Conservation (phyloP, 2,888 invertebrate species). For the Drosophila yooni region DNA sequence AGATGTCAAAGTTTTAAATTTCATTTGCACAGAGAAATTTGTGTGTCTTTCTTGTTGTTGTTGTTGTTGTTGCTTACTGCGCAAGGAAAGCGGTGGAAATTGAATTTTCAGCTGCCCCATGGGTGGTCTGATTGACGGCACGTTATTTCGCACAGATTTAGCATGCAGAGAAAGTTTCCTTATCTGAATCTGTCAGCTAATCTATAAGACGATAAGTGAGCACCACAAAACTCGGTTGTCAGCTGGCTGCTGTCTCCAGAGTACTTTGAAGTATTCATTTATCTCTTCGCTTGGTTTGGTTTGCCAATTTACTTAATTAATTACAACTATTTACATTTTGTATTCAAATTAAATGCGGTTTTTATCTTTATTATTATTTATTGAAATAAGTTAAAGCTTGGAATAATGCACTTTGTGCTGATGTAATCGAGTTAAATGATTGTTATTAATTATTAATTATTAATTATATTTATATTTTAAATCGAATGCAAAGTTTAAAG, state of each 20-base stretch:
- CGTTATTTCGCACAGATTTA: conserved; percentile 3
- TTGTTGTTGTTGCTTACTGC: conserved; percentile 2
- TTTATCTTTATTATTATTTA: not conserved
- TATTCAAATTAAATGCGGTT: not conserved
- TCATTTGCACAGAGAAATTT: conserved; percentile 63
- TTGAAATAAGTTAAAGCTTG: not conserved
- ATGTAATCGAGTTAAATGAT: not conserved
- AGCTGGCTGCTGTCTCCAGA: conserved; percentile 9
- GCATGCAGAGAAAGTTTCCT: conserved; percentile 26
- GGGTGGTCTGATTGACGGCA: conserved; percentile 68
- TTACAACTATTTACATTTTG: not conserved
- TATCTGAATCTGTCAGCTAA: conserved; percentile 55
- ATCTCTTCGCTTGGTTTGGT: not conserved
- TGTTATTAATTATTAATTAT: not conserved
- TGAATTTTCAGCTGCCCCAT: conserved; percentile 55
- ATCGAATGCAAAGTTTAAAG: no score
- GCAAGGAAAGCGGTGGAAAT: conserved; percentile 49
- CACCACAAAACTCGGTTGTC: conserved; percentile 9
- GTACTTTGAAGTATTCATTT: not conserved
- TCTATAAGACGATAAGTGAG: conserved; percentile 33
- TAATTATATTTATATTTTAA: not conserved
- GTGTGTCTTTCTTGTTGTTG: conserved; percentile 18
- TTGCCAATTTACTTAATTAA: not conserved
- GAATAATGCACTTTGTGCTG: not conserved
- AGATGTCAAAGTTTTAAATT: conserved; percentile 75